Base-by-base conservation (phyloP, 2,113 vertebrate genomes). In the Sphyrna mokarran region DNA sequence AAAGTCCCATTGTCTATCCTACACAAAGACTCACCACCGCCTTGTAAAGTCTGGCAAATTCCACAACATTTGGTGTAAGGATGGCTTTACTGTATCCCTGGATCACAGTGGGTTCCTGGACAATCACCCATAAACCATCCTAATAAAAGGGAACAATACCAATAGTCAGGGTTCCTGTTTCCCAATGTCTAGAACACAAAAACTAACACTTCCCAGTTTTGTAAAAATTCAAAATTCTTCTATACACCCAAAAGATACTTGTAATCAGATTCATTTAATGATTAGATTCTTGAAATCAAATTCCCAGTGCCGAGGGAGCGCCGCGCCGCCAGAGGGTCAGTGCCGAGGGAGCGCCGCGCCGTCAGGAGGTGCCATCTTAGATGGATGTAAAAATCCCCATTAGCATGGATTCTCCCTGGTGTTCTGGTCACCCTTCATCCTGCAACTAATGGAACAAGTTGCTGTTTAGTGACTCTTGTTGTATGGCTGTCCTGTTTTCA, bases 61-160 rank as follows among this genome's bases (percentile, higher is more conserved):
- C 99, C 98, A 99, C 97, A 1, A 98, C 97, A 97, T 99, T 99
- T 33, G 99, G 99, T 4, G 99, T 99, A 78, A 99, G 98, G 96
- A 99, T 97, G 54, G 98, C 98, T 97, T 98, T 98, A 95, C 97
- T 98, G 97, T 99, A 99, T 23, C 98, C 98, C 70, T 98, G 99
- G 96, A 99, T 98, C 95, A 99, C 97, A 96, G 98, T 98, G 4
- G 98, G 99, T 70, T 98, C 98, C 96, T 98, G 98, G 8, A 98
- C 97, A 90, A 99, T 97, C 61, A 99, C 98, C 99, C 99, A 99
- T 96, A 99, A 97, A 96, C 99, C 99, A 8, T 99, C 99, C 99
- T 99, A 97, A 80, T 96, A 95, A 96, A 96, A 96, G 96, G 91
- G 33, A 97, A 96, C 54, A 96, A 95, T 18, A 40, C 37, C 23